A percentile compares a stretch with the other conserved stretches of the same genome.
Evolutionary conservation across 2,113 vertebrate species (phyloP).

Genomic region (Gavialis gangeticus): DNA sequence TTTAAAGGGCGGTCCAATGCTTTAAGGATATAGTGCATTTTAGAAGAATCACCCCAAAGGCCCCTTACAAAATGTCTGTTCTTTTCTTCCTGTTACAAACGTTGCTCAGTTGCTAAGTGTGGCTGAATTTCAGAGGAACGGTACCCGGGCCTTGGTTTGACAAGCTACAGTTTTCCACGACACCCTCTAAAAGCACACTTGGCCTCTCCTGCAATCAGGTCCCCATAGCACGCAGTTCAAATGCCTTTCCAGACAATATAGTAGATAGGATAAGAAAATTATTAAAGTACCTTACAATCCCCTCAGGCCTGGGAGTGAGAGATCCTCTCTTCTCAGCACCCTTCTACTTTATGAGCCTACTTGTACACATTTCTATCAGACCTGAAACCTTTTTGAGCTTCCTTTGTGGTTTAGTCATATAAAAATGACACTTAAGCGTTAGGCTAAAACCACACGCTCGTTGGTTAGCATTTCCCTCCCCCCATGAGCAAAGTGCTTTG

Average conservation of each 20-base stretch:
- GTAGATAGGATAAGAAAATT: not conserved
- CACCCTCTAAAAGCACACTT: not conserved
- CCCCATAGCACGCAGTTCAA: not conserved
- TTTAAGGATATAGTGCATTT: not conserved
- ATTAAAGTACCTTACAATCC: conserved; percentile 61
- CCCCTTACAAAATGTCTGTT: conserved; percentile 43
- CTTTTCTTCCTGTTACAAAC: accelerated
- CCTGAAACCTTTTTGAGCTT: conserved; percentile 62
- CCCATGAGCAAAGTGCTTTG: not conserved
- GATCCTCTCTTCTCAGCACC: conserved; percentile 30
- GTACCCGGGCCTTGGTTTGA: not conserved
- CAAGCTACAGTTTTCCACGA: not conserved
- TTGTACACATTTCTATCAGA: conserved; percentile 21
- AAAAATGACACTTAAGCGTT: conserved; percentile 6
- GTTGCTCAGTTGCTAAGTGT: not conserved
- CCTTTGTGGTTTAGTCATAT: conserved; percentile 65
- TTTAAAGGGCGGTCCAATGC: accelerated
- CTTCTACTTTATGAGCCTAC: conserved; percentile 45
- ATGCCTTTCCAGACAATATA: not conserved
- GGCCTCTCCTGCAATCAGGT: not conserved
- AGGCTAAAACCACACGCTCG: not conserved
- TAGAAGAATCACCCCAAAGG: not conserved
- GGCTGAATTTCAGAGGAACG: not conserved
- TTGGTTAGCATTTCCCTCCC: not conserved
- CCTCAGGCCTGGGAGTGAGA: conserved; percentile 30